Percentiles rank a stretch among this genome's conserved stretches.
phyloP scores from a whole-genome alignment of 1,140 invertebrate species.

The Hermetia illucens region DNA sequence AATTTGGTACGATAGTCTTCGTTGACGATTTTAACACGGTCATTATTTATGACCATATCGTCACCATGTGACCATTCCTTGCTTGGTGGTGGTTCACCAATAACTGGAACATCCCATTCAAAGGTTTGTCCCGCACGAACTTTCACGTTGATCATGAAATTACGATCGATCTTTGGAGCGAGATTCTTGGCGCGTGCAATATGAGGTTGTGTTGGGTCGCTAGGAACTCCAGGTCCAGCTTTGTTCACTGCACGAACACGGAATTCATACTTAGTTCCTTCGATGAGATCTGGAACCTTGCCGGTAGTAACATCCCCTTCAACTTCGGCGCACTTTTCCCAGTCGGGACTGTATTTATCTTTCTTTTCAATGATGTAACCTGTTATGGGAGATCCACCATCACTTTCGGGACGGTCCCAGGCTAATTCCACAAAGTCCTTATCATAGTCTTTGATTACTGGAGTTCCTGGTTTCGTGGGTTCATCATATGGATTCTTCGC shows the following conservation, averaged over 20 bases:
- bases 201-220: constrained; percentile 75
- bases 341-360: constrained; percentile 73
- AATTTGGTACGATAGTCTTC: constrained; percentile 82
- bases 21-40: constrained; percentile 69
- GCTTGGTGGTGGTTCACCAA: constrained; percentile 82
- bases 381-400: constrained; percentile 81
- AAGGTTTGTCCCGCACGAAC: constrained; percentile 84
- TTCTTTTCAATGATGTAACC: constrained; percentile 94
- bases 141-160: constrained; percentile 85
- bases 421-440: constrained; percentile 87
- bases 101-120: constrained; percentile 86
- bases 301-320: constrained; percentile 69
- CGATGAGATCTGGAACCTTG: constrained; percentile 73
- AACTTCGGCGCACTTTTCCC: constrained; percentile 77
- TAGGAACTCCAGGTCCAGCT: constrained; percentile 81
- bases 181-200: constrained; percentile 82
- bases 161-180: constrained; percentile 84
- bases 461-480: constrained; percentile 74
- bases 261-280: constrained; percentile 90
- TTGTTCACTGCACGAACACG: constrained; percentile 87
- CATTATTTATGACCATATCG: constrained; percentile 58
- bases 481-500: constrained; percentile 96
- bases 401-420: constrained; percentile 73
- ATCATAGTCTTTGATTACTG: constrained; percentile 84
- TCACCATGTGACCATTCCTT: constrained; percentile 87